These are phyloP conservation scores for Enteromius afrohamiltoni DNA, from an alignment of 2,797 vertebrate species.

Conservation along the genomic window DNA sequence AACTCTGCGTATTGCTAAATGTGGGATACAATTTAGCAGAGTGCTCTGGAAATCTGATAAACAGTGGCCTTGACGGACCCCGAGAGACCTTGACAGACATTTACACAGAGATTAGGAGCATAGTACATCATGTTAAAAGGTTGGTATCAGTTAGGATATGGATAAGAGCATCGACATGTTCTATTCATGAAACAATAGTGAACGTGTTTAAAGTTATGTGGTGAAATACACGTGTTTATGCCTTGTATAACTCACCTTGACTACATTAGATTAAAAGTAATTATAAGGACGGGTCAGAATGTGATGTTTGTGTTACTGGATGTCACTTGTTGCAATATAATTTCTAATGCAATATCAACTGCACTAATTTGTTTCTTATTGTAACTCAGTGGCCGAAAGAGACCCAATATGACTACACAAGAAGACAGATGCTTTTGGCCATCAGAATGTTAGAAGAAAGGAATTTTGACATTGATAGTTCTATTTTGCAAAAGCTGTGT, in stretches of 20 bases:
- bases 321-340: neutral
- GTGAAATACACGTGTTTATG: neutral
- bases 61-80: neutral
- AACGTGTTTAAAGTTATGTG: neutral
- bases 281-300: neutral
- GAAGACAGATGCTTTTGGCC: neutral
- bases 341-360: neutral
- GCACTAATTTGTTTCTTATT: neutral
- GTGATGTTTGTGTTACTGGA: neutral
- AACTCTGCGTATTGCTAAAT: neutral
- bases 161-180: neutral
- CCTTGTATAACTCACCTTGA: neutral
- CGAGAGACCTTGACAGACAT: constrained; percentile 2
- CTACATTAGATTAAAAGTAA: neutral
- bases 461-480: neutral
- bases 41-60: neutral
- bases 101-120: neutral
- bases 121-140: neutral
- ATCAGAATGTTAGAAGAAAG: neutral
- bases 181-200: neutral
- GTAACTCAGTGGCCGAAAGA: neutral
- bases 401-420: neutral
- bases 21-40: neutral
- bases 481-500: too few species aligned
- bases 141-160: neutral